Percentiles rank a stretch among this genome's conserved stretches.
These are phyloP conservation scores for Philotrypesis tridentata DNA, from an alignment of 1,140 invertebrate species.

Conservation along the genomic window DNA sequence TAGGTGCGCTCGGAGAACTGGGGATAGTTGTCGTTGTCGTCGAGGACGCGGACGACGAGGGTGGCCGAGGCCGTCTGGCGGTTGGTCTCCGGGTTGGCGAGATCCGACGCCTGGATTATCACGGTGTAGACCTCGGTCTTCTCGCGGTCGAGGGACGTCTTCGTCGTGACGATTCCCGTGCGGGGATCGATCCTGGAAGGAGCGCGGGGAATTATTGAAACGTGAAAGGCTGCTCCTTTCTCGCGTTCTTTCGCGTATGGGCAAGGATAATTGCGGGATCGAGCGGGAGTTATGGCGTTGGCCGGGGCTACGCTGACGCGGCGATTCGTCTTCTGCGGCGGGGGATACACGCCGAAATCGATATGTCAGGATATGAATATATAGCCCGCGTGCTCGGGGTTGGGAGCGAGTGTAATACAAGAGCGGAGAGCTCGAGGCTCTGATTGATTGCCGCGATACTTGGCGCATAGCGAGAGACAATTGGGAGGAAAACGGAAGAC, in stretches of 20 bases:
- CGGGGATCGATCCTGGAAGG: slow-evolving; percentile 80
- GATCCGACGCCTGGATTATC: slow-evolving; percentile 88
- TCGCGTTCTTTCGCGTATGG: no score
- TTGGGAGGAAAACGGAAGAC: not conserved
- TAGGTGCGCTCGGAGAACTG: slow-evolving; percentile 94
- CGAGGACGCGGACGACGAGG: slow-evolving; percentile 87
- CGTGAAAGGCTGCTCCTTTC: no score
- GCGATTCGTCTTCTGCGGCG: not conserved
- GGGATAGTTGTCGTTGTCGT: slow-evolving; percentile 98
- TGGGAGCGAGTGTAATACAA: not conserved
- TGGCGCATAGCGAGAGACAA: not conserved
- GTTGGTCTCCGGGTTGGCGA: slow-evolving; percentile 81
- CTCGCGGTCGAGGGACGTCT: slow-evolving; percentile 90
- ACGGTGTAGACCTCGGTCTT: slow-evolving; percentile 89
- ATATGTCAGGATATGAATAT: no score
- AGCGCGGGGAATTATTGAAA: no score
- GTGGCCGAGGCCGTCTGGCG: slow-evolving; percentile 87
- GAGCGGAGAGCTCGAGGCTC: not conserved
- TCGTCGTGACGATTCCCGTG: slow-evolving; percentile 89
- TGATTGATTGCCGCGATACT: not conserved
- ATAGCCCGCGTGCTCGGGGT: no score
- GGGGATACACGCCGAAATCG: not conserved
- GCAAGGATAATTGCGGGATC: not conserved
- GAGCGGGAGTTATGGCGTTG: not conserved
- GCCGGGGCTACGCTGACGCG: not conserved